Base-by-base conservation (phyloP, 2,113 vertebrate genomes). In the Nipponia nippon region DNA sequence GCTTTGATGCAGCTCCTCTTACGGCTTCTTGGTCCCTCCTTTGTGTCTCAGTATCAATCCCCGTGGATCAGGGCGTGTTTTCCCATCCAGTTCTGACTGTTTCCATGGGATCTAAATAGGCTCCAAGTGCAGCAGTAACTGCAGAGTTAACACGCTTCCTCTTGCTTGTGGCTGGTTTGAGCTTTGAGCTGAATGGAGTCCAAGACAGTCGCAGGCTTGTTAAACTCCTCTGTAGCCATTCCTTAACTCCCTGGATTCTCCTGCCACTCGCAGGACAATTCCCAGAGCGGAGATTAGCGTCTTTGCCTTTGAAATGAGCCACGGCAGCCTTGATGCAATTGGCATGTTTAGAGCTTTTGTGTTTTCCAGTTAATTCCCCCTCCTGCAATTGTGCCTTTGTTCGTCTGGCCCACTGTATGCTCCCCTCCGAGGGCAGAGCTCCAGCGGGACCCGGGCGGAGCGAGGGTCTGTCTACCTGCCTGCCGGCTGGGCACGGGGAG, bases 351-450 rank as follows among this genome's bases (percentile, higher is more conserved):
- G 63, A 40, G 76, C 94, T 93, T 93, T 90, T 94, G 90, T 93
- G 85, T 90, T 87, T 94, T 70, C 59, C 42, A 94, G 67, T 53
- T 50, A 71, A 7, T 75, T 92, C 76, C 12, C 25, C 34, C 80
- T 89, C 88, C 93, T 88, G 36, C 38, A 62, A 56, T 38, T 18
- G 46, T n/a, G 79, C 50, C 93, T 97, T 96, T 96, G 95, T 96
- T 93, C 25, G 0, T 70, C 62, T 36, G 17, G 30, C 63, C 42
- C 30, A 2, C 79, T 86, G 66, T 18, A 47, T 23, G 53, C 53
- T 86, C 72, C 23, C 7, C 42, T 78, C 77, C 30, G 10, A 87
- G 80, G 69, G 69, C 69, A 88, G 81, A 86, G 65, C 73, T 77
- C 52, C 61, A 38, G 95, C 12, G 16, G 22, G 30, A 7, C 34